Percentiles rank a stretch among this genome's conserved stretches.
These are phyloP conservation scores for Trachelus iudaicus DNA, from an alignment of 2,888 invertebrate species.

Conservation along the genomic window DNA sequence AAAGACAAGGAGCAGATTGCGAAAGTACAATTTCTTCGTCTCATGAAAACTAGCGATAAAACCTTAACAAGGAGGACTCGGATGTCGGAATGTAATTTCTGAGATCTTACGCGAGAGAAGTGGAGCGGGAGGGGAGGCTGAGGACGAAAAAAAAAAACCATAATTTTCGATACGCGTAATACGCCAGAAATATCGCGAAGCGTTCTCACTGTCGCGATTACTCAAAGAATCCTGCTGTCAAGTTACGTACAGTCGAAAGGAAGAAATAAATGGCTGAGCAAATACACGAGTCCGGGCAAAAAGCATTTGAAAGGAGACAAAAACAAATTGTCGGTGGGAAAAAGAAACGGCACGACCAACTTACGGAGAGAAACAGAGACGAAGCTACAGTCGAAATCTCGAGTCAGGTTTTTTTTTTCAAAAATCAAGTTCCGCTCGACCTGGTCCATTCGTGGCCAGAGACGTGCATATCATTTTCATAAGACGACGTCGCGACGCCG, in stretches of 20 bases:
- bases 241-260: neutral
- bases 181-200: neutral
- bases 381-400: neutral
- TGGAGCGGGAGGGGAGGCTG: no score
- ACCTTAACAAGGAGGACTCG: neutral
- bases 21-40: neutral
- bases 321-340: neutral
- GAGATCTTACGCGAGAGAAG: neutral
- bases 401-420: neutral
- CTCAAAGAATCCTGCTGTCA: neutral
- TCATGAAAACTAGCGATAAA: neutral
- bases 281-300: neutral
- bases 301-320: neutral
- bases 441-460: neutral
- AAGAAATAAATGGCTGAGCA: neutral
- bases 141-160: neutral
- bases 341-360: neutral
- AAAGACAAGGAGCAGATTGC: neutral
- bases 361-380: neutral
- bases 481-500: neutral
- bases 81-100: neutral
- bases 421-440: no score
- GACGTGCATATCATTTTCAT: neutral
- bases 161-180: neutral
- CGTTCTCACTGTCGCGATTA: neutral